Evolutionary conservation across 23 tunicate genomes (phyloP), one percentile per base, ranked within the genome.

Genomic region (Ciona savignyi): DNA sequence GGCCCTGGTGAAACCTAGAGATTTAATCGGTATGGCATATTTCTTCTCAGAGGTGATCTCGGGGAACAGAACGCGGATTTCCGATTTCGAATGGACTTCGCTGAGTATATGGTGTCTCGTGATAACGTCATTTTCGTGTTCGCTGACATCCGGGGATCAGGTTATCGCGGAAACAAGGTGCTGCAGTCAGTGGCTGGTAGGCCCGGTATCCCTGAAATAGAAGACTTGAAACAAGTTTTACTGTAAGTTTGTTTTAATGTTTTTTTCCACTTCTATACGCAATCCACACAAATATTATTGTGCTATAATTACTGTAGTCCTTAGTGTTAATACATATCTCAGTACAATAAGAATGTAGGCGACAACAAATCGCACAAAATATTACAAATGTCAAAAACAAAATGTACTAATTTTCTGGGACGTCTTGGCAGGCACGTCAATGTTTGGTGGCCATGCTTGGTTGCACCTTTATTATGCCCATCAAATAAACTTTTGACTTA

Each of bases 61-160:
- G 82, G 86, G 15, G 35, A 74, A 3, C 97, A 91, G 66, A 80
- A 51, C 20, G 90, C 79, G 35, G 86, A 80, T 42, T 76, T 71
- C 60, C 65, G 77, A 3, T 91, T 77, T 60, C 72, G 65, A 34
- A 23, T 91, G 26, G 91, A 66, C 30, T 76, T 91, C 61, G 81
- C 97, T 0, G 80, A 88, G 51, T 85, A 84, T 67, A 56, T 91
- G 23, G 80, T 67, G 2, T 80, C 80, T 1, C 63, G 66, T 20
- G 74, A 77, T 34, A 77, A 82, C 11, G 63, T 82, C 24, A 34
- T 84, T 25, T 83, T 70, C 60, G 83, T 84, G 2, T 81, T 73
- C 27, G 83, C 84, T 25, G 97, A 91, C 70, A 89, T 89, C 4
- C 28, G 74, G 23, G 97, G 97, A 1, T 91, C 97, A 0, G 83